Conservation (phyloP, 2,797 vertebrate species). For the Cirrhinus mrigala region DNA sequence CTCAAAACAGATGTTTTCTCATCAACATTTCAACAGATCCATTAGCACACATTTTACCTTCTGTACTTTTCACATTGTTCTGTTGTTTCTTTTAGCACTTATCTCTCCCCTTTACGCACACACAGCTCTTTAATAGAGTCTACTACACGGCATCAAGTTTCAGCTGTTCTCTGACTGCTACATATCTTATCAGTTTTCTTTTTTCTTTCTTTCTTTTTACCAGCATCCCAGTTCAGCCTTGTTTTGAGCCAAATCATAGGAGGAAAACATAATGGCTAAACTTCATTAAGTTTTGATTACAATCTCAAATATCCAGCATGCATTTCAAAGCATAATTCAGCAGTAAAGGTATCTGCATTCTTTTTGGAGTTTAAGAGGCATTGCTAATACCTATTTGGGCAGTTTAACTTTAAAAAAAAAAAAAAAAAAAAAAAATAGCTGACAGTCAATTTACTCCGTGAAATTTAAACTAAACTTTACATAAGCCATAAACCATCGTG, state of each 20-base stretch:
- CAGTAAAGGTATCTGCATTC: slow-evolving; percentile 65
- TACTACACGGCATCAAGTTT: slow-evolving; percentile 5
- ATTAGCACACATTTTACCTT: slow-evolving; percentile 17
- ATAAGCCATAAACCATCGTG: not conserved
- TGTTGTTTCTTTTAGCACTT: slow-evolving; percentile 20
- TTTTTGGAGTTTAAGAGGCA: slow-evolving; percentile 65
- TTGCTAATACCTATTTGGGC: slow-evolving; percentile 59
- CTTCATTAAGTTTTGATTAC: slow-evolving; percentile 57
- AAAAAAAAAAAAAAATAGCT: too few relatives aligned
- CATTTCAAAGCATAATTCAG: slow-evolving; percentile 74
- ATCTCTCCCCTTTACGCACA: slow-evolving; percentile 15
- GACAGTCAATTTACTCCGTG: not conserved
- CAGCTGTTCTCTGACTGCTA: slow-evolving; percentile 18
- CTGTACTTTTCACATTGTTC: slow-evolving; percentile 20
- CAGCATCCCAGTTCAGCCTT: slow-evolving; percentile 57
- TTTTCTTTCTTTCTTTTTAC: slow-evolving; percentile 7
- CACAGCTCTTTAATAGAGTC: slow-evolving; percentile 1
- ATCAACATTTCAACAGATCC: slow-evolving; percentile 22
- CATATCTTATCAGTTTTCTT: slow-evolving; percentile 44
- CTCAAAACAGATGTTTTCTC: slow-evolving; percentile 39
- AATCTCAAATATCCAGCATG: slow-evolving; percentile 68
- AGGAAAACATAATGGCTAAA: slow-evolving; percentile 64
- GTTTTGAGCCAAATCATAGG: slow-evolving; percentile 62
- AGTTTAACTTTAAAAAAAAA: too few relatives aligned
- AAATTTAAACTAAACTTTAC: too few relatives aligned